Evolutionary conservation across 1,140 invertebrate species (phyloP).

Genomic region (Megathymus violae): DNA sequence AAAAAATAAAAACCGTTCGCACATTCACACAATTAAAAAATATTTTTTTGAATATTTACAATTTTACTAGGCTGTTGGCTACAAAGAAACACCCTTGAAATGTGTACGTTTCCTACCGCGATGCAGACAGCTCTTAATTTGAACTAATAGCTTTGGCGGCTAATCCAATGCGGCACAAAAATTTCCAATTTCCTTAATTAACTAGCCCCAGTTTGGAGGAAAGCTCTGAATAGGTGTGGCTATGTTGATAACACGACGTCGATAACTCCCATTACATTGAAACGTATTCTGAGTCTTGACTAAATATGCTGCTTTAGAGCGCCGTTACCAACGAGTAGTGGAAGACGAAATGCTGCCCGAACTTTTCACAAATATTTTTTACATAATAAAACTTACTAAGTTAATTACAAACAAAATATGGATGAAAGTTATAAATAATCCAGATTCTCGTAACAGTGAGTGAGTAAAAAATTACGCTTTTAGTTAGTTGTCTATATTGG

Average conservation of each 20-base stretch:
- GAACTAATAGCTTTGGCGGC: conserved; percentile 79
- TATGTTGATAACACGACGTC: conserved; percentile 63
- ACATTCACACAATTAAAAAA: too few species aligned
- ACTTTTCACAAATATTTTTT: background rate
- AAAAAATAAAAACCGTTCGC: background rate
- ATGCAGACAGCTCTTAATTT: conserved; percentile 76
- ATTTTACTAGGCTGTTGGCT: conserved; percentile 1
- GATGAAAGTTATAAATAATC: too few species aligned
- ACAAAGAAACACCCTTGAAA: conserved; percentile 23
- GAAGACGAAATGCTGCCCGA: background rate
- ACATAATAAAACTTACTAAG: too few species aligned
- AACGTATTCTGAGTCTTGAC: conserved; percentile 47
- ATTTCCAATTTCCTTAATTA: conserved; percentile 83
- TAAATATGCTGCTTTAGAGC: too few species aligned
- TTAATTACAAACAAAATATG: too few species aligned
- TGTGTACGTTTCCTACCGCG: conserved; percentile 31
- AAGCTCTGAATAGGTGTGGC: conserved; percentile 75
- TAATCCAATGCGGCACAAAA: conserved; percentile 78
- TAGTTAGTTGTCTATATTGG: too few species aligned
- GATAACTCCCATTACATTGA: conserved; percentile 68
- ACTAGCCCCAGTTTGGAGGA: conserved; percentile 70
- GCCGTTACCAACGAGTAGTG: too few species aligned
- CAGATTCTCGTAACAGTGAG: too few species aligned
- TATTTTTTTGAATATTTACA: background rate
- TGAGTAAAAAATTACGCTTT: too few species aligned